Base-by-base conservation (phyloP, 2,888 invertebrate genomes). In the Oxyscelio sp. region DNA sequence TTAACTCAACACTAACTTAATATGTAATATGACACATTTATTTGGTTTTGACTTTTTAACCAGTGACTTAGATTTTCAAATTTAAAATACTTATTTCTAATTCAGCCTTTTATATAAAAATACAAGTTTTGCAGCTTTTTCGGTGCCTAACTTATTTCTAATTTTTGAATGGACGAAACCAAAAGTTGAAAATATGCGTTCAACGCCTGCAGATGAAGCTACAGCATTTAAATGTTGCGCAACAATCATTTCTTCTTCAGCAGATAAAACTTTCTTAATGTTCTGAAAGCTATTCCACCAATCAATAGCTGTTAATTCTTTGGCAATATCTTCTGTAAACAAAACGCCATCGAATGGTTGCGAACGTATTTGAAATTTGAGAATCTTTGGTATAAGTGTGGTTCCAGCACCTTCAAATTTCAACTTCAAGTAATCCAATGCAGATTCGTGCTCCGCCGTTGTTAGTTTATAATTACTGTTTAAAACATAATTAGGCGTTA, bases 261-360 rank as follows among this genome's bases (percentile, higher is more conserved):
- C 27, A 45, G 45, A 21, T 15, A 71, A 71, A 48, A 66, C 13
- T 38, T 24, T 40, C 15, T 77, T 17, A 34, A 77, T 66, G 43
- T 77, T 24, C 11, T 66, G 3, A 13, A 77, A 66, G 40, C 50
- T 66, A 24, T 65, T 48, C 75, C 75, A 66, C 66, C 75, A 77
- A 4, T 58, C 75, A 34, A 48, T 0, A 13, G 75, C 66, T 19
- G 40, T 45, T 31, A 77, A 27, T 22, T 59, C 31, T 45, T 65
- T 65, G 34, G 56, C 34, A 11, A 75, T 15, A 45, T 65, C 45
- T 75, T 65, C 58, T 11, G 45, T 65, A 4, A 75, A n/a, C 50
- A 75, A 48, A 45, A 65, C 22, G 4, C 65, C 48, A 54, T 75
- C 17, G 58, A 65, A 75, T 11, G 75, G 56, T n/a, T n/a, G n/a